These are phyloP conservation scores for Eunapius fragilis DNA, from an alignment of 37 sponge, comb jelly and placozoan genomes.

Conservation along the genomic window DNA sequence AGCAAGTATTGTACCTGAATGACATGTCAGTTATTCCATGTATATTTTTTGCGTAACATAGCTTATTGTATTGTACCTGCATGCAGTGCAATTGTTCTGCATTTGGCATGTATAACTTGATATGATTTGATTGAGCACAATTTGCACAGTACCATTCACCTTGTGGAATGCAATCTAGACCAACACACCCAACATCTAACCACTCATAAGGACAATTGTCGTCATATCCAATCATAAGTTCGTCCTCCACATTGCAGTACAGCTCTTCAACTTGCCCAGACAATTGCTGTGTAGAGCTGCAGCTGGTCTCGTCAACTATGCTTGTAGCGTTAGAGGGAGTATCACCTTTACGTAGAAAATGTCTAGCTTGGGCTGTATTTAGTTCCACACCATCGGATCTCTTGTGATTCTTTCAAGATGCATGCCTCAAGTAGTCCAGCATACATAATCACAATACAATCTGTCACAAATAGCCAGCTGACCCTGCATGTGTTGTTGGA, in stretches of 20 bases:
- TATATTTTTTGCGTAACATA: background rate
- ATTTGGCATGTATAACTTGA: too few species aligned
- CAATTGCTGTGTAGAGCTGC: too few species aligned
- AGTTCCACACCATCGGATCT: background rate
- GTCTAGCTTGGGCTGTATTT: constrained; percentile 9
- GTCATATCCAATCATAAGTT: constrained; percentile 36
- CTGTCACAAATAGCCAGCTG: constrained; percentile 27
- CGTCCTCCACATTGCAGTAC: constrained; percentile 6
- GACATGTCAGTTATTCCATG: too few species aligned
- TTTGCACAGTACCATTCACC: constrained; percentile 6
- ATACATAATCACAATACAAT: constrained; percentile 29
- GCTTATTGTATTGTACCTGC: background rate
- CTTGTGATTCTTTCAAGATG: background rate
- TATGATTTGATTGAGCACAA: constrained; percentile 7
- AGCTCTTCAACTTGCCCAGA: background rate
- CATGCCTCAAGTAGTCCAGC: constrained; percentile 31
- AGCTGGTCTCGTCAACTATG: too few species aligned
- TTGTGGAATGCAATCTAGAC: background rate
- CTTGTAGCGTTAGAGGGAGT: too few species aligned
- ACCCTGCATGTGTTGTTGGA: constrained; percentile 4
- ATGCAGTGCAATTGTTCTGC: background rate
- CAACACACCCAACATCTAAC: constrained; percentile 35
- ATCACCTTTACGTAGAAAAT: background rate
- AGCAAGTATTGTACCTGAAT: constrained; percentile 2
- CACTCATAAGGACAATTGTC: constrained; percentile 27